phyloP scores from a whole-genome alignment of 1,140 invertebrate genomes.

The Diorhabda elongata region DNA sequence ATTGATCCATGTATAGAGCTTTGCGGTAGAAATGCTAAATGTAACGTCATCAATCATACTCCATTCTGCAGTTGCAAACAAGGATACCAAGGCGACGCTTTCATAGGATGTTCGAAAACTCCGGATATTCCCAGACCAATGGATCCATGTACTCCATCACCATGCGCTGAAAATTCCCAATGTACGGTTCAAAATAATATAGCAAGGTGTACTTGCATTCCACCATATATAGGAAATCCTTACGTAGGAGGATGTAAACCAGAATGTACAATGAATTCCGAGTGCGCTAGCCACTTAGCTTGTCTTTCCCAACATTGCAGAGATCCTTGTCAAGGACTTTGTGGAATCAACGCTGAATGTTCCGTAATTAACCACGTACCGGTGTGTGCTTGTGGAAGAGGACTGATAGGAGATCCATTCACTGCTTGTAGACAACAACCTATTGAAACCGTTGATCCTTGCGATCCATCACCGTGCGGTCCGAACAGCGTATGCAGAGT shows the following conservation, averaged over 20 bases:
- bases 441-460: slow-evolving; percentile 60
- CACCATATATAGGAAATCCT: slow-evolving; percentile 79
- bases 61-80: slow-evolving; percentile 73
- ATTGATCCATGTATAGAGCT: slow-evolving; percentile 67
- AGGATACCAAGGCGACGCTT: slow-evolving; percentile 77
- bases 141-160: slow-evolving; percentile 72
- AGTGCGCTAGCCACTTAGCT: slow-evolving; percentile 72
- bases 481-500: slow-evolving; percentile 74
- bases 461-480: slow-evolving; percentile 76
- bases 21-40: slow-evolving; percentile 76
- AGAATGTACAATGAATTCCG: slow-evolving; percentile 73
- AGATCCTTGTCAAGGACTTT: slow-evolving; percentile 81
- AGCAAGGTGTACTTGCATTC: slow-evolving; percentile 74
- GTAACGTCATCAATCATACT: slow-evolving; percentile 75
- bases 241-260: slow-evolving; percentile 72
- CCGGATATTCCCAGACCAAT: slow-evolving; percentile 33
- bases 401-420: slow-evolving; percentile 77
- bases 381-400: slow-evolving; percentile 70
- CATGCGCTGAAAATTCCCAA: slow-evolving; percentile 76
- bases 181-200: slow-evolving; percentile 65
- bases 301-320: slow-evolving; percentile 82
- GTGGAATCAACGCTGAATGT: slow-evolving; percentile 74
- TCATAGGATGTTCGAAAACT: slow-evolving; percentile 66
- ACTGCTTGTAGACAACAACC: slow-evolving; percentile 65
- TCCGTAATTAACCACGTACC: slow-evolving; percentile 77